Percentiles rank a stretch among this genome's conserved stretches.
phyloP scores from a whole-genome alignment of 92 coral and sea anemone genomes.

The Umimayanthus chanpuru region DNA sequence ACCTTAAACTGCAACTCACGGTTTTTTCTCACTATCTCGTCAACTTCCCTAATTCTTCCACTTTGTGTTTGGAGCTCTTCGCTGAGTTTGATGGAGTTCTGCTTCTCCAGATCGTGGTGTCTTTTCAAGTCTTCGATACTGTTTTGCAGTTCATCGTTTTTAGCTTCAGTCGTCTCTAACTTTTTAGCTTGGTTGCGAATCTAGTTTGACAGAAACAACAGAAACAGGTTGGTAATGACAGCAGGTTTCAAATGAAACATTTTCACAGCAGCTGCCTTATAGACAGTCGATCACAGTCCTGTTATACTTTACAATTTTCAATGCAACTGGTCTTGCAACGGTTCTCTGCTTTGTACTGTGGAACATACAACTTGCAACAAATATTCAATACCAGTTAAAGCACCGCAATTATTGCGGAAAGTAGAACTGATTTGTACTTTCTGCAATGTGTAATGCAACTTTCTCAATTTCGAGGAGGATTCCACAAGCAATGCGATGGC shows the following conservation, averaged over 20 bases:
- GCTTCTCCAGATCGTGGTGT: constrained; percentile 60
- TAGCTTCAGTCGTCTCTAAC: constrained; percentile 13
- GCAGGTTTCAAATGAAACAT: neutral
- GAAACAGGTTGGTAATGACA: no score
- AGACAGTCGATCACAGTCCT: no score
- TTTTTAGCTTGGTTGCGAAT: constrained; percentile 10
- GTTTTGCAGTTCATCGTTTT: constrained; percentile 53
- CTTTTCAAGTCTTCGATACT: constrained; percentile 59
- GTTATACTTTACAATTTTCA: no score
- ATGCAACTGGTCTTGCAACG: no score
- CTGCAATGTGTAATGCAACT: no score
- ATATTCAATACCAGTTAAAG: no score
- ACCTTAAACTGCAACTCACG: constrained; percentile 64
- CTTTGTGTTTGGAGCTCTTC: constrained; percentile 64
- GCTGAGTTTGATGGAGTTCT: constrained; percentile 65
- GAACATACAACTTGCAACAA: no score
- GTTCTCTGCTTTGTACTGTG: no score
- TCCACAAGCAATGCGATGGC: no score
- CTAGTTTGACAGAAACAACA: neutral
- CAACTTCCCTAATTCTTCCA: constrained; percentile 58
- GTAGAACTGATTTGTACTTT: no score
- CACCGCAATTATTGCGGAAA: no score
- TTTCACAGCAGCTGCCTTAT: neutral
- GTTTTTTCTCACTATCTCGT: constrained; percentile 48
- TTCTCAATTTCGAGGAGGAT: no score